Evolutionary conservation across 2,888 invertebrate species (phyloP).

Genomic region (Cheilosia grossa): DNA sequence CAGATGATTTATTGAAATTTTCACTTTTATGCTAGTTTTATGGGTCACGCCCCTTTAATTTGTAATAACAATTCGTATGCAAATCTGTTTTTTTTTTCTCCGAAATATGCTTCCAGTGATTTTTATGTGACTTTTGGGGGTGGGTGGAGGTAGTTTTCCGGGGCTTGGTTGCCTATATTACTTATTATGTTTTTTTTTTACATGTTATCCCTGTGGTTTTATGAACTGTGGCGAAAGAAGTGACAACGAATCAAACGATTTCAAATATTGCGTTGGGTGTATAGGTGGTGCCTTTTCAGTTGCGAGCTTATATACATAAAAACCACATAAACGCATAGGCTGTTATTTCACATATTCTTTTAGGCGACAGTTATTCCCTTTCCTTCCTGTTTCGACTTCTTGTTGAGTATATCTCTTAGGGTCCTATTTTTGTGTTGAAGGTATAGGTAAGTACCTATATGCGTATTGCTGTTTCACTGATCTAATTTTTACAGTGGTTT

Average conservation of each 20-base stretch:
- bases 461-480: slow-evolving; percentile 29
- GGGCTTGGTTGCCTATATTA: slow-evolving; percentile 53
- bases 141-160: slow-evolving; percentile 28
- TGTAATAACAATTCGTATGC: slow-evolving; percentile 74
- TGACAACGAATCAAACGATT: slow-evolving; percentile 69
- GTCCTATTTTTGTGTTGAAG: not conserved
- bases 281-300: slow-evolving; percentile 56
- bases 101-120: slow-evolving; percentile 62
- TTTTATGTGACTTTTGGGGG: slow-evolving; percentile 46
- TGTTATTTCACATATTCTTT: slow-evolving; percentile 35
- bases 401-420: not conserved
- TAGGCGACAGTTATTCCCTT: slow-evolving; percentile 10
- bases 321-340: slow-evolving; percentile 45
- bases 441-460: not conserved
- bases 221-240: slow-evolving; percentile 67
- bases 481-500: slow-evolving; percentile 59
- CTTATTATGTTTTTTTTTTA: slow-evolving; percentile 36
- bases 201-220: slow-evolving; percentile 41
- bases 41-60: slow-evolving; percentile 75
- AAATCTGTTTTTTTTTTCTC: slow-evolving; percentile 59
- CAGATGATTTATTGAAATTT: slow-evolving; percentile 72
- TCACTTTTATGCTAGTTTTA: slow-evolving; percentile 70
- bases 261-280: slow-evolving; percentile 40
- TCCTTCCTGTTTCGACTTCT: not conserved
- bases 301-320: slow-evolving; percentile 54